Percentiles rank a stretch among this genome's conserved stretches.
Evolutionary conservation across 2,113 vertebrate species (phyloP).

Genomic region (Petromus typicus): DNA sequence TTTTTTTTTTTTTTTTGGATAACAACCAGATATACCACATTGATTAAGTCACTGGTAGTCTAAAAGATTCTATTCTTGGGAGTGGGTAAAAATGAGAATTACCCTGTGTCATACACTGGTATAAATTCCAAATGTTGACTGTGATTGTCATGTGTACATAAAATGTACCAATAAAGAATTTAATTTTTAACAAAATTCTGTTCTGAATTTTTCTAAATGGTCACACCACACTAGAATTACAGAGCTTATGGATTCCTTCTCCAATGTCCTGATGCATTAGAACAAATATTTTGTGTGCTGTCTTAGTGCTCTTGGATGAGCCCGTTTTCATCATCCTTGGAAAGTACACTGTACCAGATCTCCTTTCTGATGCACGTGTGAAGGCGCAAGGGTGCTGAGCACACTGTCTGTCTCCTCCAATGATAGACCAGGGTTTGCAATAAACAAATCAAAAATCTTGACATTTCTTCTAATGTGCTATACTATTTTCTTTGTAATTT

Average conservation of each 20-base stretch:
- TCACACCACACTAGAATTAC: not conserved
- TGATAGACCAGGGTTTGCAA: not conserved
- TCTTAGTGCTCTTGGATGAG: not conserved
- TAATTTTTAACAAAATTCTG: too few relatives aligned
- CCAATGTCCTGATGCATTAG: not conserved
- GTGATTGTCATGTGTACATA: too few relatives aligned
- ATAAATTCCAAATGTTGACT: too few relatives aligned
- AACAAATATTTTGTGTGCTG: not conserved
- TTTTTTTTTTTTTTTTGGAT: too few relatives aligned
- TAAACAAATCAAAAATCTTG: not conserved
- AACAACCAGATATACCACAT: too few relatives aligned
- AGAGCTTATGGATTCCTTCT: not conserved
- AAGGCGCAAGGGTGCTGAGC: not conserved
- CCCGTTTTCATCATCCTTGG: not conserved
- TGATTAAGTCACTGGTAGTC: too few relatives aligned
- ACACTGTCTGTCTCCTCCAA: not conserved
- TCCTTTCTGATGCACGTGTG: not conserved
- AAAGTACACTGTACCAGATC: not conserved
- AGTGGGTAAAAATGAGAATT: too few relatives aligned
- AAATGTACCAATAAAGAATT: too few relatives aligned
- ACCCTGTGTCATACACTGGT: too few relatives aligned
- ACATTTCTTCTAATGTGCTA: not conserved
- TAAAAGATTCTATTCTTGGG: too few relatives aligned
- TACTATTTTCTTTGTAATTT: not conserved
- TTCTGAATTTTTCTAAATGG: not conserved